A percentile compares a stretch with the other conserved stretches of the same genome.
Evolutionary conservation across 2,888 invertebrate genomes (phyloP).

Genomic region (Rhimphoctona megacephalus): DNA sequence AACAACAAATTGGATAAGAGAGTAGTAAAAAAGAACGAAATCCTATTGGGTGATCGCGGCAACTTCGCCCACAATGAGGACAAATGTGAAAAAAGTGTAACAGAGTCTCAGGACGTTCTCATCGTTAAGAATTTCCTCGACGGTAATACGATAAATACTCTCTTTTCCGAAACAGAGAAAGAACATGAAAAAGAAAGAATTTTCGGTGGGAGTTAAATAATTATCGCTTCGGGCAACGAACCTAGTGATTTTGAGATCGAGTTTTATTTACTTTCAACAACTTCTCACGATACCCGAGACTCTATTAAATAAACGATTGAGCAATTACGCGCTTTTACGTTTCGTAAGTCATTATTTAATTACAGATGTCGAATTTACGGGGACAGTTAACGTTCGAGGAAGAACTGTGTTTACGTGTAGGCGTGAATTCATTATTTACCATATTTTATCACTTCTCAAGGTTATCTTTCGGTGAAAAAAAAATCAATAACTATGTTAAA

Average conservation of each 20-base stretch:
- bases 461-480: neutral
- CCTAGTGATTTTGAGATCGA: conserved; percentile 40
- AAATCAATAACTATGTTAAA: neutral
- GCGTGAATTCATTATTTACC: neutral
- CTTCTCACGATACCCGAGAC: conserved; percentile 49
- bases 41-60: conserved; percentile 20
- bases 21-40: conserved; percentile 21
- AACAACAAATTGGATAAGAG: conserved; percentile 5
- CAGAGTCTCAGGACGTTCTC: conserved; percentile 64
- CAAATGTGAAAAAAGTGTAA: conserved; percentile 55
- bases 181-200: conserved; percentile 1
- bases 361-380: conserved; percentile 31
- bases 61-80: conserved; percentile 55
- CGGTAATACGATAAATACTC: conserved; percentile 58
- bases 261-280: conserved; percentile 51
- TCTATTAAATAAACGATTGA: conserved; percentile 44
- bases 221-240: conserved; percentile 49
- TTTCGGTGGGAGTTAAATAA: conserved; percentile 55
- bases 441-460: neutral
- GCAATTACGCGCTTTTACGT: conserved; percentile 39
- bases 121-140: conserved; percentile 64
- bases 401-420: neutral
- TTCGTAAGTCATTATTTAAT: conserved; percentile 47
- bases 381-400: conserved; percentile 1
- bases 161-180: neutral